Base-by-base conservation (phyloP, 1,140 invertebrate genomes). In the Gryon sp. region DNA sequence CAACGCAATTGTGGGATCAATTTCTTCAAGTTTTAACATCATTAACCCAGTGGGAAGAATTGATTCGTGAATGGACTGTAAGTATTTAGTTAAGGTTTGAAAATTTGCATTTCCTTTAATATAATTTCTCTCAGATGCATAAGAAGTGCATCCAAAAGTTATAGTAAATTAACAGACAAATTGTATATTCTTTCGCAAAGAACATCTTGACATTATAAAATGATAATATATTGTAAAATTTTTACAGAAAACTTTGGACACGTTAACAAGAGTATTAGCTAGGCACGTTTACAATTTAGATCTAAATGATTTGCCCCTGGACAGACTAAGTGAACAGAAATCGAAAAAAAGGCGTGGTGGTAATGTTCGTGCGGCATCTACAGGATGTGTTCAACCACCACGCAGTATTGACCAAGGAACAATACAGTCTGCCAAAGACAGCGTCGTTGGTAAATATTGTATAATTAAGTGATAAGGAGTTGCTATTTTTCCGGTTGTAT, bases 61-160 rank as follows among this genome's bases (percentile, higher is more conserved):
- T 99, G 0, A 96, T 99, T 70, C 94, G 93, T 68, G 97, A 99
- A 86, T 99, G 97, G 97, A 95, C 95, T 43, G 95, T 97, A 90
- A 92, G 93, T 91, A 36, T 11, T 32, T 20, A 45, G 9, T 62
- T 28, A 16, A 52, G 28, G 4, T 9, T 24, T 12, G 38, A 4
- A 32, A 32, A 32, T 7, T 32, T 32, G n/a, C n/a, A 32, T n/a
- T 32, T 32, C n/a, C 4, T 7, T 7, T 24, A 7, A 24, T 3
- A 24, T 24, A 4, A 24, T 4, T 4, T 4, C 7, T 24, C 3
- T 24, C 3, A 24, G 7, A 24, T 4, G 22, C 7, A 24, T 4
- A 24, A 24, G 7, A 24, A 24, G 3, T 24, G 19, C n/a, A 50
- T 24, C 7, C n/a, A n/a, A n/a, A n/a, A n/a, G n/a, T n/a, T n/a